Conservation (phyloP, 2,888 invertebrate species). For the Lasius fuliginosus region DNA sequence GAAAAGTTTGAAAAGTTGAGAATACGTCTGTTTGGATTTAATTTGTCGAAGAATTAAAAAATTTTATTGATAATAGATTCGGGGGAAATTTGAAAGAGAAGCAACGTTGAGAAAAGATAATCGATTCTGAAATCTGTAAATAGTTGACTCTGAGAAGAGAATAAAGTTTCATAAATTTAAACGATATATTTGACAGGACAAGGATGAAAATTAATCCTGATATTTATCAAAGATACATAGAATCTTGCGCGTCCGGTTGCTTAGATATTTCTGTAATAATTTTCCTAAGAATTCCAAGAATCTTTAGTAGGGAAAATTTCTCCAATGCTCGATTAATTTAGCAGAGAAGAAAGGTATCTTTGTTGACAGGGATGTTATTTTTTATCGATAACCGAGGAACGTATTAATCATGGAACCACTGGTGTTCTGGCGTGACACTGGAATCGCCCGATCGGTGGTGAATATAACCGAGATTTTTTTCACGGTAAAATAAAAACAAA, state of each 20-base stretch:
- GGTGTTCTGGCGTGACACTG: background rate
- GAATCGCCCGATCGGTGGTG: conserved; percentile 31
- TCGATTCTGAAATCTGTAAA: background rate
- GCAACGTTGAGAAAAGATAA: background rate
- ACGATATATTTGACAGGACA: background rate
- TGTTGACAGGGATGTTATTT: background rate
- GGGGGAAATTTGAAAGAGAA: background rate
- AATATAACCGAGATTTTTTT: conserved; percentile 45
- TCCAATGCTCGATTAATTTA: background rate
- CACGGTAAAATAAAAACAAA: conserved; percentile 20
- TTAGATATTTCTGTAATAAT: background rate
- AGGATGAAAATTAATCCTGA: too few species aligned
- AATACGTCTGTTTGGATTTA: background rate
- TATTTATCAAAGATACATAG: background rate
- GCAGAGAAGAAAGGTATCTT: background rate
- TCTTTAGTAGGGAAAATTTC: background rate
- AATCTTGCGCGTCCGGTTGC: too few species aligned
- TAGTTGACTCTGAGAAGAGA: background rate
- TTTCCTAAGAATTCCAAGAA: background rate
- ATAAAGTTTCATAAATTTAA: background rate
- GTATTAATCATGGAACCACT: conserved; percentile 62
- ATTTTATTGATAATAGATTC: background rate
- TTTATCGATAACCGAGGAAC: conserved; percentile 41
- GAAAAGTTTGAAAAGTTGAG: background rate
- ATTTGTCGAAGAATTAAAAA: background rate